A percentile compares a stretch with the other conserved stretches of the same genome.
Evolutionary conservation across 2,888 invertebrate genomes (phyloP).

Genomic region (Limnephilus marmoratus): DNA sequence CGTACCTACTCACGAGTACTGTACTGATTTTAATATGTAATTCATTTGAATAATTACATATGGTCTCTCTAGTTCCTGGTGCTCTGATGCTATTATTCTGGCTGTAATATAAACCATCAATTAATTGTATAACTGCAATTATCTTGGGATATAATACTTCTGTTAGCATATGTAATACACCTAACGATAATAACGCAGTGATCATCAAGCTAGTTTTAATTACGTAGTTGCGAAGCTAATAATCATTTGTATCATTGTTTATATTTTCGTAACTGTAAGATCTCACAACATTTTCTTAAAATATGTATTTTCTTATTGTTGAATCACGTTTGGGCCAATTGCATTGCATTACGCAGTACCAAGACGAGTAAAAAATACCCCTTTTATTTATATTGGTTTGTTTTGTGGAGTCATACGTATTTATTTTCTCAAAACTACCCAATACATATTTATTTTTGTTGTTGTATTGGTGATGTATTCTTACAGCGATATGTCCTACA

Average conservation of each 20-base stretch:
- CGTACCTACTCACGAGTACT: background rate
- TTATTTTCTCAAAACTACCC: background rate
- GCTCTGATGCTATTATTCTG: background rate
- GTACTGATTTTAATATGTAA: background rate
- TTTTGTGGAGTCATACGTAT: background rate
- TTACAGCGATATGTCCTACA: background rate
- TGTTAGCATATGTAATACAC: background rate
- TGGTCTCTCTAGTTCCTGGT: background rate
- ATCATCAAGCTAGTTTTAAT: background rate
- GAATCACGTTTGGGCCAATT: background rate
- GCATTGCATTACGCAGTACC: background rate
- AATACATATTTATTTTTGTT: too few species aligned
- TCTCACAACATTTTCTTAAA: background rate
- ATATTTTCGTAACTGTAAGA: background rate
- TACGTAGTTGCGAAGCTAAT: background rate
- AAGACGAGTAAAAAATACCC: background rate
- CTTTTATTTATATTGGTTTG: background rate
- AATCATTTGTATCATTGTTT: background rate
- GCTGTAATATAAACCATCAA: slow-evolving; percentile 19
- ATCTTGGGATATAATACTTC: background rate
- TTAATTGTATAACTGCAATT: slow-evolving; percentile 19
- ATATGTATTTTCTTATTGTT: background rate
- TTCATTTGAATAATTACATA: background rate
- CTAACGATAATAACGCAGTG: background rate
- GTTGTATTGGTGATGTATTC: background rate